Base-by-base conservation (phyloP, 1,140 invertebrate genomes). In the Uloborus diversus region DNA sequence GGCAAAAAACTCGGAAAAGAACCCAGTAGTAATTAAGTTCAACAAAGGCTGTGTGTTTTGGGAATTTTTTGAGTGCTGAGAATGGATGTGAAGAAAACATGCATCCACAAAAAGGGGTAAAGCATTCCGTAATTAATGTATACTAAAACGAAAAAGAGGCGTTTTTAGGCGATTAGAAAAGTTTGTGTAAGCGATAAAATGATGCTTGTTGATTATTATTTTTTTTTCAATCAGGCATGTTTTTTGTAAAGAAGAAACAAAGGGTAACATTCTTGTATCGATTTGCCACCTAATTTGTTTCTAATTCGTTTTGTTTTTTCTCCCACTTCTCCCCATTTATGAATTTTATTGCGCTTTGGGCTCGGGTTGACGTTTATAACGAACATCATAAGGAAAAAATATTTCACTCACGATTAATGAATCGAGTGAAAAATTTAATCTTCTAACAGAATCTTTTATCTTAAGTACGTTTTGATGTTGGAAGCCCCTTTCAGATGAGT, bases 301-400 rank as follows among this genome's bases (percentile, higher is more conserved):
- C 62, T 75, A 64, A 64, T 75, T 75, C 59, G 37, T 9, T 20
- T 30, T 13, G 23, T 62, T 75, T 51, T 64, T 64, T 35, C 35
- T 33, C 27, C 14, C 32, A 71, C 28, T 42, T 35, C 59, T 23
- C 2, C 33, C 28, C 42, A 30, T 61, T 75, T 75, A 75, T 75
- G 59, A 75, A 59, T 75, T 75, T 75, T 75, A 75, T 75, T 75
- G 71, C 62, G 64, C 71, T 75, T 75, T 51, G 71, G 57, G 59
- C 42, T 64, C 49, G 42, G 35, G 62, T 64, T 75, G 71, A 75
- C 71, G 59, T 75, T 64, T 73, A 61, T 56, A 70, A 70, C 66
- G 49, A 70, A 56, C 20, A 42, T 47, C 27, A 28, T 47, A n/a
- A 23, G 33, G 56, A 69, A 69, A 57, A 69, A 56, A 11, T 11